Evolutionary conservation across 53 echinoderm and acorn worm species (phyloP).

Genomic region (Patiria pectinifera): DNA sequence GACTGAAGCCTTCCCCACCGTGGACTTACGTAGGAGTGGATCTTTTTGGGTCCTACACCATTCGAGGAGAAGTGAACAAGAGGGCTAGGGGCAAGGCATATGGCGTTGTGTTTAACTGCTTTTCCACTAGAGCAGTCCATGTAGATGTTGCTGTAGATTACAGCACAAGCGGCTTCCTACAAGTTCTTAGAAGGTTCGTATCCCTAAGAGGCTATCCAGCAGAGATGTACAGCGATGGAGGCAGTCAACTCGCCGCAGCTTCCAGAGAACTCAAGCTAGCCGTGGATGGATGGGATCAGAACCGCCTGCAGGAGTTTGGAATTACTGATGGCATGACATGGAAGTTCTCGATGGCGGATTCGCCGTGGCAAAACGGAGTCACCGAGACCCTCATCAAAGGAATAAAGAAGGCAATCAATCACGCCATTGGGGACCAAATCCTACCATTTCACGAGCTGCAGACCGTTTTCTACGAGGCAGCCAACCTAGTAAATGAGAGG

Average conservation of each 20-base stretch:
- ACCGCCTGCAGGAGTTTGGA: slow-evolving; percentile 28
- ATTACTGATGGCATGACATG: slow-evolving; percentile 34
- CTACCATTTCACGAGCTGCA: slow-evolving; percentile 56
- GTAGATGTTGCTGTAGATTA: slow-evolving; percentile 55
- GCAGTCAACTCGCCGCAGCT: slow-evolving; percentile 61
- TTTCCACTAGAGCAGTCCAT: slow-evolving; percentile 60
- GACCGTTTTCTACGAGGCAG: slow-evolving; percentile 52
- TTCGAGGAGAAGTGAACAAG: slow-evolving; percentile 64
- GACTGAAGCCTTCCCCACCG: slow-evolving; percentile 68
- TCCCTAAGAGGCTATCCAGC: slow-evolving; percentile 61
- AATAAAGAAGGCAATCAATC: slow-evolving; percentile 51
- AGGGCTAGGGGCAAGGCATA: slow-evolving; percentile 46
- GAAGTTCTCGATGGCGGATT: slow-evolving; percentile 67
- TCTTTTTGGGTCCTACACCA: slow-evolving; percentile 61
- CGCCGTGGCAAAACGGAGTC: slow-evolving; percentile 70
- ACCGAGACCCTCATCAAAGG: slow-evolving; percentile 68
- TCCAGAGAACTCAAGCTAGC: slow-evolving; percentile 28
- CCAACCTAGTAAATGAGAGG: slow-evolving; percentile 59
- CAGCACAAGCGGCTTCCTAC: too few relatives aligned
- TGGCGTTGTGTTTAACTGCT: slow-evolving; percentile 64
- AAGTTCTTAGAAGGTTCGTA: slow-evolving; percentile 62
- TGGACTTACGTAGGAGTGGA: slow-evolving; percentile 63
- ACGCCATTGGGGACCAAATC: slow-evolving; percentile 53
- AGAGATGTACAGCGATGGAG: slow-evolving; percentile 62
- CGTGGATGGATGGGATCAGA: background rate